Base-by-base conservation (phyloP, 1,140 invertebrate genomes). In the Pseudomyrmex dendroicus region DNA sequence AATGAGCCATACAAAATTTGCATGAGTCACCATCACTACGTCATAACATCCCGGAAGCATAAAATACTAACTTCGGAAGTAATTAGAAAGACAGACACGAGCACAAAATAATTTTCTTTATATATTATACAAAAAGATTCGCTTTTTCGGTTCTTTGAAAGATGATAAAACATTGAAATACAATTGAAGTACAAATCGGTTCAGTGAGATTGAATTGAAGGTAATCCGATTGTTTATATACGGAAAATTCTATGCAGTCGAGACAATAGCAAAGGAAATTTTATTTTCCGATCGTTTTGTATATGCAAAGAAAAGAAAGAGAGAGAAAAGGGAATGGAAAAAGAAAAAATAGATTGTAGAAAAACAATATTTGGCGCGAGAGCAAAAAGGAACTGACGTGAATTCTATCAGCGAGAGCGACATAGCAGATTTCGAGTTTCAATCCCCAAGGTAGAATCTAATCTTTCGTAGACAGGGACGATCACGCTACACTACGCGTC, bases 381-480 rank as follows among this genome's bases (percentile, higher is more conserved):
- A 17, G 48, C 46, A 44, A 12, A 64, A 44, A n/a, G 46, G 46
- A 67, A 13, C 8, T 17, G 48, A 76, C 48, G 48, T 76, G 61
- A 77, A 66, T 77, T 77, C 48, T 25, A 67, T 77, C 62, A 67
- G 25, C 46, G 46, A 44, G 46, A 44, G 10, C 73, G 48, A 77
- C 50, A 35, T 5, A 67, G 50, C 62, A 52, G 48, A 77, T 56
- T 77, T 62, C 17, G 22, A n/a, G n/a, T 7, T 76, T 52, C 61
- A 46, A 67, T 50, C 62, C 73, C 67, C 73, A 15, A 54, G 73
- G 62, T 52, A 77, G 73, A 77, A 77, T 67, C 62, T 77, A 77
- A 77, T 77, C 73, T 77, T 54, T 77, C 73, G 62, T 67, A 77
- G 73, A 54, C 62, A 67, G 73, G 73, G 48, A 9, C 48, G 62